A percentile compares a stretch with the other conserved stretches of the same genome.
These are phyloP conservation scores for Carassius auratus DNA, from an alignment of 2,113 vertebrate species.

Conservation along the genomic window DNA sequence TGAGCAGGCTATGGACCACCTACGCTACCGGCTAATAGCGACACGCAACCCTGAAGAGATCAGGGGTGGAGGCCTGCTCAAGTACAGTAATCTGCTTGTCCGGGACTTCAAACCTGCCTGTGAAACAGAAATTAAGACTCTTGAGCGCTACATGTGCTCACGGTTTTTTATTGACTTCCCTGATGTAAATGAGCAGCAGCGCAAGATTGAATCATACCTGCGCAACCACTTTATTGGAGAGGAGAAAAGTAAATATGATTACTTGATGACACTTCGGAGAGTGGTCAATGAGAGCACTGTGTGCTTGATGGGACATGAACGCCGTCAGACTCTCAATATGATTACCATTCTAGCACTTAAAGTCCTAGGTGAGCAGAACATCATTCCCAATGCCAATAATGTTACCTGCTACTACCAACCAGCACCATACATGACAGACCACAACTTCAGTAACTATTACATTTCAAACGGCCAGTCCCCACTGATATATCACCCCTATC, in stretches of 20 bases:
- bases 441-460: conserved; percentile 87
- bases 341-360: conserved; percentile 91
- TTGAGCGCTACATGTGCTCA: conserved; percentile 98
- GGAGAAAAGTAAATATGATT: conserved; percentile 94
- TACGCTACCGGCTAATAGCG: conserved; percentile 87
- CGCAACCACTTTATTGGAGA: conserved; percentile 95
- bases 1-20: conserved; percentile 88
- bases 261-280: conserved; percentile 90
- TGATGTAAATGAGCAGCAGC: conserved; percentile 89
- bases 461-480: conserved; percentile 82
- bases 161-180: conserved; percentile 98
- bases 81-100: conserved; percentile 94
- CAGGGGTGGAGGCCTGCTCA: conserved; percentile 92
- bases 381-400: conserved; percentile 87
- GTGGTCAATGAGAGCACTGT: conserved; percentile 93
- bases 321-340: conserved; percentile 93
- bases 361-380: conserved; percentile 92
- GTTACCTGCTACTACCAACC: conserved; percentile 96
- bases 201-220: conserved; percentile 95
- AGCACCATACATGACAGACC: conserved; percentile 86
- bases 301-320: conserved; percentile 92
- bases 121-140: conserved; percentile 88
- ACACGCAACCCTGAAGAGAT: conserved; percentile 95
- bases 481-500: conserved; percentile 84
- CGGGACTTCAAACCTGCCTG: conserved; percentile 89